Base-by-base conservation (phyloP, 2,113 vertebrate genomes). In the Hiodon tergisus region DNA sequence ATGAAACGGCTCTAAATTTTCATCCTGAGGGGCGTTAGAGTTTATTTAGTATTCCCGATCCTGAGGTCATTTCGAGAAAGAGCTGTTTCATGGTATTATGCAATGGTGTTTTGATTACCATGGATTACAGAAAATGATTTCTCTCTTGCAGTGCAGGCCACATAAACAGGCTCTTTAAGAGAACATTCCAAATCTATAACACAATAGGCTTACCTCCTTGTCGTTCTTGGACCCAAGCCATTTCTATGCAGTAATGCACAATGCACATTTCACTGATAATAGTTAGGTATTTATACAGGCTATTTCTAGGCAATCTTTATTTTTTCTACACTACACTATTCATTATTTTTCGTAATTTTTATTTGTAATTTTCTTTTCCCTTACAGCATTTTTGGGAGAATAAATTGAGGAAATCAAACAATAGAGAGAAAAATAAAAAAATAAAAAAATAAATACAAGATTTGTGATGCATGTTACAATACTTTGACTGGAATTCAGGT, bases 121-220 rank as follows among this genome's bases (percentile, higher is more conserved):
- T 52, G 74, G 75, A 74, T 77, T 79, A 76, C 69, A 48, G 60
- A 70, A 76, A 75, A 75, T 69, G 55, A 69, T 61, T 69, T 60
- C 71, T 14, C 61, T 13, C 71, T 73, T 55, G n/a, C 16, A 69
- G 55, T 55, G 16, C 53, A 52, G 69, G 69, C 70, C 74, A 77
- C 60, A 52, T 72, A 72, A 74, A 72, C 61, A 73, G 50, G 31
- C 17, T 46, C 16, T 14, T 60, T 50, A 8, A 13, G 31, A 59
- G 47, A 65, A 48, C 57, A n/a, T 69, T 70, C 71, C n/a, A 53
- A 5, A 6, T 52, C 31, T 67, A 52, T 54, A 69, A 52, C 53
- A 31, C 31, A 17, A 55, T 67, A 53, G 6, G 10, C 60, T 54
- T 63, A 48, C 54, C 73, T 79, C 78, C 78, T 76, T 65, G 62